Evolutionary conservation across 2,888 invertebrate species (phyloP).

Genomic region (Scotopteryx bipunctaria): DNA sequence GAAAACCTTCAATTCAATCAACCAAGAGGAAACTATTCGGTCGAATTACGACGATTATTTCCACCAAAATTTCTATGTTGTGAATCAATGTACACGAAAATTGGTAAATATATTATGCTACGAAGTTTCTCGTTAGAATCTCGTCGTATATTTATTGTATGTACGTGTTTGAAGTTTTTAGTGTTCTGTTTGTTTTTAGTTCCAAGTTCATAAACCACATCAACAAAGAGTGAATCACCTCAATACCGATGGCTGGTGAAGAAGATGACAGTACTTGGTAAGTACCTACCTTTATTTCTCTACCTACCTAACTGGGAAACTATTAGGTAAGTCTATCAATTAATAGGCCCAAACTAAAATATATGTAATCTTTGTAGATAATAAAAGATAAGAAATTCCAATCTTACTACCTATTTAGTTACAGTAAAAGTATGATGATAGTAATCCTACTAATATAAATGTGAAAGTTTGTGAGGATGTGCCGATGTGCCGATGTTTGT

Average conservation of each 20-base stretch:
- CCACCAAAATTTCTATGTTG: too few relatives aligned
- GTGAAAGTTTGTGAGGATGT: too few relatives aligned
- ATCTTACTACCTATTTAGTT: neutral
- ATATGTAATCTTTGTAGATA: constrained; percentile 8
- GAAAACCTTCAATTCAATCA: too few relatives aligned
- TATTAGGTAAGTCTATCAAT: neutral
- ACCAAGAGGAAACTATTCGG: too few relatives aligned
- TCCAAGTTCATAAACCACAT: neutral
- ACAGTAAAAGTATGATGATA: too few relatives aligned
- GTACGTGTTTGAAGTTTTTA: neutral
- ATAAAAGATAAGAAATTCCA: constrained; percentile 18
- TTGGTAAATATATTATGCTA: neutral
- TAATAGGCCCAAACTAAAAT: neutral
- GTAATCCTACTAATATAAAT: too few relatives aligned
- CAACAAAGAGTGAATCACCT: constrained; percentile 4
- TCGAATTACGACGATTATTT: too few relatives aligned
- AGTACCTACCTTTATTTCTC: constrained; percentile 37
- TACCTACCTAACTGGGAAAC: too few relatives aligned
- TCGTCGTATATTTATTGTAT: too few relatives aligned
- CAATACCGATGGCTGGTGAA: constrained; percentile 78
- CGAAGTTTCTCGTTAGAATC: neutral
- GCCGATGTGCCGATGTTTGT: too few relatives aligned
- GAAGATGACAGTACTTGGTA: constrained; percentile 86
- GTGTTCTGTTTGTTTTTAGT: constrained; percentile 6
- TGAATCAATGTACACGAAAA: neutral